Base-by-base conservation (phyloP, 2,113 vertebrate species). In the Harpagus bidentatus region DNA sequence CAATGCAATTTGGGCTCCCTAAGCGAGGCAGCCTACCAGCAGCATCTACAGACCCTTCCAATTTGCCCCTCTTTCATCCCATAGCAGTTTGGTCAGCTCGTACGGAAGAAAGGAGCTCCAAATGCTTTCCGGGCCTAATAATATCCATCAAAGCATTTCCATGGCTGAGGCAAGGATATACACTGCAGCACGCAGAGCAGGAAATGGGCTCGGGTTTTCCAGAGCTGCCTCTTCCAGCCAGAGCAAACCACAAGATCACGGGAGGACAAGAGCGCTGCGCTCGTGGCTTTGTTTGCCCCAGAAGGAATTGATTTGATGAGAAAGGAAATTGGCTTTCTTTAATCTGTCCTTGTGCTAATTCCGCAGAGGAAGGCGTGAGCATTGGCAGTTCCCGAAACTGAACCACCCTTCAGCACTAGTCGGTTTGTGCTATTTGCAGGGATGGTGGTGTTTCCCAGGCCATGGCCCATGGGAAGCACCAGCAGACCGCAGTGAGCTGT, bases 91-190 rank as follows among this genome's bases (percentile, higher is more conserved):
- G 96, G 91, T 92, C 83, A 32, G 93, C 70, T 85, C 7, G 1
- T 94, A 90, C 93, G 86, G 97, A 97, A 97, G 97, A 94, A 94
- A 90, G 80, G 95, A 93, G 87, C 82, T 97, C 96, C 95, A 95
- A 97, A 96, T 90, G 86, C 86, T 98, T 98, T 97, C 97, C 81
- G 90, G 85, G 88, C 94, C 97, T 98, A 98, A 98, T 97, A 97
- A 98, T 98, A 98, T 94, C 97, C 97, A 98, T 98, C 97, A 98
- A 98, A 98, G 97, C 81, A 19, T 97, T 98, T 97, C 97, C 97
- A 97, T 86, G 84, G 82, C 94, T 83, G 83, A 93, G 86, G 58
- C 93, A 8, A 97, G 95, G 96, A 95, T 95, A 88, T 38, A 81
- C 95, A 74, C 93, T 90, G 91, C 88, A 58, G 95, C 86, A 82